These are phyloP conservation scores for Nycteola revayana DNA, from an alignment of 2,888 invertebrate genomes.

Conservation along the genomic window DNA sequence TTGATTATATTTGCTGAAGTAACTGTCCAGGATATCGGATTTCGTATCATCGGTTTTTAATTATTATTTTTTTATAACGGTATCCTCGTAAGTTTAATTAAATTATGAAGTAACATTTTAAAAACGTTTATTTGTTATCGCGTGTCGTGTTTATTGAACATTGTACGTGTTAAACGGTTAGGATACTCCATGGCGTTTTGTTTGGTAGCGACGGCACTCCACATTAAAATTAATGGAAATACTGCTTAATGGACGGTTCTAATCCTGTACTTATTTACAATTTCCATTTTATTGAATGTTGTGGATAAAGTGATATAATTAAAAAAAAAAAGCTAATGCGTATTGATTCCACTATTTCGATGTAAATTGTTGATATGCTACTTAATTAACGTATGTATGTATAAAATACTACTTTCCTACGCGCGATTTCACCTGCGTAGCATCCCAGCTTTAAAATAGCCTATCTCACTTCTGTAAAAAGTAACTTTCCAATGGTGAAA, in stretches of 20 bases:
- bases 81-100: slow-evolving; percentile 22
- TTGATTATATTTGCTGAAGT: slow-evolving; percentile 37
- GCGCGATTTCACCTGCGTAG: no score
- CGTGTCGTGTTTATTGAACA: slow-evolving; percentile 11
- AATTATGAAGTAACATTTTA: slow-evolving; percentile 22
- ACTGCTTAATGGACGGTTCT: slow-evolving; percentile 52
- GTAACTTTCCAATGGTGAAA: no score
- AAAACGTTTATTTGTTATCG: slow-evolving; percentile 16
- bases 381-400: no score
- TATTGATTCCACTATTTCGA: background rate
- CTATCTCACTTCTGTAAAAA: no score
- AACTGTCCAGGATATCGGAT: slow-evolving; percentile 31
- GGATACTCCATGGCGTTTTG: slow-evolving; percentile 37
- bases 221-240: slow-evolving; percentile 57
- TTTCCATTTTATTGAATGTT: slow-evolving; percentile 31
- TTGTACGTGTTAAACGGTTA: slow-evolving; percentile 18
- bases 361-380: no score
- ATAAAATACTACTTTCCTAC: no score
- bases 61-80: slow-evolving; percentile 24
- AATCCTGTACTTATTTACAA: slow-evolving; percentile 49
- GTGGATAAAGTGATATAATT: slow-evolving; percentile 16
- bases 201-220: slow-evolving; percentile 39
- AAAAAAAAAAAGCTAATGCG: background rate
- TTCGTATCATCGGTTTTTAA: slow-evolving; percentile 26
- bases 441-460: no score